phyloP scores from a whole-genome alignment of 2,888 invertebrate species.

The Dolomedes plantarius region DNA sequence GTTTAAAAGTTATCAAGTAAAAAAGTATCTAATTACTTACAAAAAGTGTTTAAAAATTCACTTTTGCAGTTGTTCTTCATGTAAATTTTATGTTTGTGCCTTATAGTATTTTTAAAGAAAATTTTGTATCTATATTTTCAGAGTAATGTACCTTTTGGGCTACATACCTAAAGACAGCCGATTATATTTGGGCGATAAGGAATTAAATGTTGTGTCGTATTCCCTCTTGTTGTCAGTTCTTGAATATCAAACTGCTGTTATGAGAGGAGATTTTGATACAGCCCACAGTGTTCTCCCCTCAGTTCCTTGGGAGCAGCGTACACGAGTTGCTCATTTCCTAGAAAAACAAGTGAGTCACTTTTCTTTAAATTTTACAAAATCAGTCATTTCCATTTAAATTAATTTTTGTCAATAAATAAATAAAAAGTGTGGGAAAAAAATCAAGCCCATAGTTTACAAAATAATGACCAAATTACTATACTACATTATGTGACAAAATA shows the following conservation, averaged over 20 bases:
- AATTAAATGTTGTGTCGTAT: constrained; percentile 96
- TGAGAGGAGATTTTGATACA: constrained; percentile 96
- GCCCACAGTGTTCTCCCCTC: constrained; percentile 96
- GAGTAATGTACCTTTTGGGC: constrained; percentile 96
- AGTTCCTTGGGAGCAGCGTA: constrained; percentile 96
- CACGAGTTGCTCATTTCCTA: constrained; percentile 97
- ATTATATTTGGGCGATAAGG: constrained; percentile 97
- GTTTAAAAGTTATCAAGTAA: too few species aligned
- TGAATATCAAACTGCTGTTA: constrained; percentile 99
- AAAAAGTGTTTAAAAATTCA: too few species aligned
- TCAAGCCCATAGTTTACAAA: too few species aligned
- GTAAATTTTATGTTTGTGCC: too few species aligned
- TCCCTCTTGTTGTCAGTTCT: constrained; percentile 90
- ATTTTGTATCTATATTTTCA: constrained; percentile 72
- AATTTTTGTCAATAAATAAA: background rate
- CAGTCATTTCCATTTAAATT: too few species aligned
- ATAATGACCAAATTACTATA: too few species aligned
- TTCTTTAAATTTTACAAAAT: too few species aligned
- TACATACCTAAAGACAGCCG: constrained; percentile 97
- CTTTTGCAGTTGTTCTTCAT: too few species aligned
- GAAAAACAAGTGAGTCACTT: constrained; percentile 96
- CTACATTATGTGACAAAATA: too few species aligned
- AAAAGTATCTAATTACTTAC: too few species aligned
- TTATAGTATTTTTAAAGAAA: too few species aligned
- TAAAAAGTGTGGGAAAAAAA: too few species aligned